Evolutionary conservation across 2,113 vertebrate genomes (phyloP).

Genomic region (Nipponia nippon): DNA sequence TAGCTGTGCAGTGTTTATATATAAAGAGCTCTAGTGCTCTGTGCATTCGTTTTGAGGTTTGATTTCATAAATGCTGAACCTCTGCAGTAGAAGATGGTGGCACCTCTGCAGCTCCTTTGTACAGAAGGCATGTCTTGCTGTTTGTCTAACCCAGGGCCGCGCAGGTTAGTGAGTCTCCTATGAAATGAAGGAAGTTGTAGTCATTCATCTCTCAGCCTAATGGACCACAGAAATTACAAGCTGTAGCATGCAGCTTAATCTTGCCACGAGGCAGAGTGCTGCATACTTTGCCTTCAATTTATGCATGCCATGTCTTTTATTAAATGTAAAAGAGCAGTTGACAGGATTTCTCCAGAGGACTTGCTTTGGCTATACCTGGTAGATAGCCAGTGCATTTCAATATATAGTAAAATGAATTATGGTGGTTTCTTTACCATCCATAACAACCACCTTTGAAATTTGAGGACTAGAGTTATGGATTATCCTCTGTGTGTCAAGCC

Average conservation of each 20-base stretch:
- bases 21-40: background rate
- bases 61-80: background rate
- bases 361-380: background rate
- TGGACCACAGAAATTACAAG: conserved; percentile 57
- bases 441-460: background rate
- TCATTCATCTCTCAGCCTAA: conserved; percentile 43
- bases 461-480: background rate
- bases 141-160: background rate
- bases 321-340: conserved; percentile 5
- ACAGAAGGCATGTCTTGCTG: background rate
- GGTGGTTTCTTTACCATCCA: background rate
- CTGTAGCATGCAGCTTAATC: conserved; percentile 47
- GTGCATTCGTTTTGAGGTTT: background rate
- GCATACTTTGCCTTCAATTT: conserved; percentile 53
- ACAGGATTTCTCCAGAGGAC: conserved; percentile 30
- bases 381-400: background rate
- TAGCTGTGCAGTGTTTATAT: background rate
- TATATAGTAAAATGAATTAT: background rate
- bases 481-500: background rate
- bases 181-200: conserved; percentile 18
- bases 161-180: background rate
- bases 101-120: background rate
- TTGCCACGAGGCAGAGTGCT: conserved; percentile 52
- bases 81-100: background rate
- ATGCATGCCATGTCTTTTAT: conserved; percentile 49